Evolutionary conservation across 2,888 invertebrate species (phyloP).

Genomic region (Phlogophora meticulosa): DNA sequence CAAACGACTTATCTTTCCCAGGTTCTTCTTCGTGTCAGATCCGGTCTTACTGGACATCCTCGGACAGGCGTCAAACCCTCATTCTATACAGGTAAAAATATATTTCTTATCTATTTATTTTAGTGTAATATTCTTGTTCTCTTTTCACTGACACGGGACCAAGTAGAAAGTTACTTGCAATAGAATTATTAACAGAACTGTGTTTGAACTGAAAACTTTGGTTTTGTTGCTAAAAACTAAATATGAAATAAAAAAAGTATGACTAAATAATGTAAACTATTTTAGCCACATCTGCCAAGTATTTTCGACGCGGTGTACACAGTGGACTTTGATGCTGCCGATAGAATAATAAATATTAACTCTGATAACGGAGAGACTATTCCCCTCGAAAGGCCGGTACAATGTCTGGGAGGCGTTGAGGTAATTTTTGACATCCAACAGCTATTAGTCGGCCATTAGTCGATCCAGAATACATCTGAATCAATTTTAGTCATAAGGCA

Average conservation of each 20-base stretch:
- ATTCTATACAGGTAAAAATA: constrained; percentile 95
- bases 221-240: too few relatives aligned
- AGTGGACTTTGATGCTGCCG: constrained; percentile 95
- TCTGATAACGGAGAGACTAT: constrained; percentile 95
- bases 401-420: constrained; percentile 96
- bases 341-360: constrained; percentile 94
- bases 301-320: constrained; percentile 96
- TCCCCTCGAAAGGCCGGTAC: constrained; percentile 92
- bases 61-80: constrained; percentile 97
- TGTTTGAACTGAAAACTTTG: too few relatives aligned
- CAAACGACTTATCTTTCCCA: constrained; percentile 95
- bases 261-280: constrained; percentile 4
- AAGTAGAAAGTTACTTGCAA: not conserved
- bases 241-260: not conserved
- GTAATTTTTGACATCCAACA: constrained; percentile 62
- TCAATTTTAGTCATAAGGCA: not conserved
- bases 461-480: not conserved
- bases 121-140: too few relatives aligned
- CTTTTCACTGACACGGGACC: too few relatives aligned
- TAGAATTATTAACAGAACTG: too few relatives aligned
- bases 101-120: too few relatives aligned
- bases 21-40: constrained; percentile 98
- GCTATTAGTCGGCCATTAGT: not conserved
- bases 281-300: constrained; percentile 94
- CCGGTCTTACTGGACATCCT: constrained; percentile 97